These are phyloP conservation scores for Eledona agricola DNA, from an alignment of 2,888 invertebrate species.

Conservation along the genomic window DNA sequence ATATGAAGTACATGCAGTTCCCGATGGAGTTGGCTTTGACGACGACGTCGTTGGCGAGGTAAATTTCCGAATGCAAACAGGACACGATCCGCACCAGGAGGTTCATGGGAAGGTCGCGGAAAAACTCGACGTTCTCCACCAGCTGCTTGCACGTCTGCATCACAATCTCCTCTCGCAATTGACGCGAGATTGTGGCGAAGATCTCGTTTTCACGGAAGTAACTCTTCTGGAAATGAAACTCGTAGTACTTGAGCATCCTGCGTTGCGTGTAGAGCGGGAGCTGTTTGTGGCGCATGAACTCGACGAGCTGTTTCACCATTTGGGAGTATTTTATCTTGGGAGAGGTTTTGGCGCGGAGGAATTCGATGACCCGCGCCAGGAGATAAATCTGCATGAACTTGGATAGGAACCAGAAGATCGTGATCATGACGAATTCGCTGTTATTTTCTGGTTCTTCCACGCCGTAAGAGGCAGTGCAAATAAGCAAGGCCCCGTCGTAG, in stretches of 20 bases:
- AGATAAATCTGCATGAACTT: slow-evolving; percentile 29
- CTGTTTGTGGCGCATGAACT: slow-evolving; percentile 69
- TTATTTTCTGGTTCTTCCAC: slow-evolving; percentile 20
- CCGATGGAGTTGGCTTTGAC: slow-evolving; percentile 64
- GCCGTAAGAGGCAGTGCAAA: slow-evolving; percentile 26
- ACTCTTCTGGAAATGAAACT: slow-evolving; percentile 67
- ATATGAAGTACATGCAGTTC: slow-evolving; percentile 68
- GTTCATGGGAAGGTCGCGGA: slow-evolving; percentile 64
- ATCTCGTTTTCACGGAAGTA: slow-evolving; percentile 69
- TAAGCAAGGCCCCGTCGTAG: slow-evolving; percentile 23
- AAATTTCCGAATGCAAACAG: slow-evolving; percentile 64
- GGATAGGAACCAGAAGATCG: slow-evolving; percentile 14
- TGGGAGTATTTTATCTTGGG: slow-evolving; percentile 64
- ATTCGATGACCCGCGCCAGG: slow-evolving; percentile 56
- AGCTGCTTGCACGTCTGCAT: slow-evolving; percentile 66
- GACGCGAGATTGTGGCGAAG: slow-evolving; percentile 66
- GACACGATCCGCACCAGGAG: slow-evolving; percentile 65
- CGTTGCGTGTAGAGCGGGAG: slow-evolving; percentile 65
- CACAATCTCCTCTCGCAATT: slow-evolving; percentile 63
- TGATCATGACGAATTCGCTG: slow-evolving; percentile 21
- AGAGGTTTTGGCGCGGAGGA: slow-evolving; percentile 59
- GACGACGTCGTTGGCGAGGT: slow-evolving; percentile 66
- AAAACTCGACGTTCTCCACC: slow-evolving; percentile 67
- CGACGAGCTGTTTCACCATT: slow-evolving; percentile 66
- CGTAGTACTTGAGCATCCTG: slow-evolving; percentile 68